Conservation (phyloP, 2,888 invertebrate species). For the Platycheirus rosarum region DNA sequence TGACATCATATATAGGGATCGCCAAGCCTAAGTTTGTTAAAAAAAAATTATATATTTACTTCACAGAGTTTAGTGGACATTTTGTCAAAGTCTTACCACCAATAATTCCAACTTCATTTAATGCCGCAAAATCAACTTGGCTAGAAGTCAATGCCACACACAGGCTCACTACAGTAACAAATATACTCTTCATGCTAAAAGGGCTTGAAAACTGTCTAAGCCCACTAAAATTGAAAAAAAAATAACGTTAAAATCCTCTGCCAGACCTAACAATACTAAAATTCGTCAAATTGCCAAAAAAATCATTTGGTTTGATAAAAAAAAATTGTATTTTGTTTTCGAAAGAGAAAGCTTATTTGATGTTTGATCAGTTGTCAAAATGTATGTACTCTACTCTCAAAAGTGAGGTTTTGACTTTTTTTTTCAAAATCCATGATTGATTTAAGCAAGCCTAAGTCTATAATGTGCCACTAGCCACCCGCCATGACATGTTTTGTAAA, state of each 20-base stretch:
- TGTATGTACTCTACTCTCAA: no score
- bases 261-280: background rate
- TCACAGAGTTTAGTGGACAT: no score
- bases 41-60: no score
- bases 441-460: background rate
- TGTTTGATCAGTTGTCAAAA: slow-evolving; percentile 15
- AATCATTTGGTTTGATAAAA: background rate
- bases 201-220: background rate
- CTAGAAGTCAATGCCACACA: background rate
- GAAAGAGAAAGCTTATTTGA: no score
- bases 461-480: no score
- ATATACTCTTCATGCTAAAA: background rate
- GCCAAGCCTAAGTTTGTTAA: no score
- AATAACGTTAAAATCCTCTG: background rate
- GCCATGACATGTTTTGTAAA: no score
- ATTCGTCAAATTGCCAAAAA: background rate
- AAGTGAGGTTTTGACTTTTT: background rate
- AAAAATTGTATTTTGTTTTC: background rate
- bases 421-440: background rate
- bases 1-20: no score
- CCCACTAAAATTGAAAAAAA: background rate
- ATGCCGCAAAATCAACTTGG: background rate
- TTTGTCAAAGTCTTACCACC: no score
- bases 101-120: background rate
- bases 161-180: background rate